Percentiles rank a stretch among this genome's conserved stretches.
These are phyloP conservation scores for Torymus tubicola DNA, from an alignment of 2,888 invertebrate species.

Conservation along the genomic window DNA sequence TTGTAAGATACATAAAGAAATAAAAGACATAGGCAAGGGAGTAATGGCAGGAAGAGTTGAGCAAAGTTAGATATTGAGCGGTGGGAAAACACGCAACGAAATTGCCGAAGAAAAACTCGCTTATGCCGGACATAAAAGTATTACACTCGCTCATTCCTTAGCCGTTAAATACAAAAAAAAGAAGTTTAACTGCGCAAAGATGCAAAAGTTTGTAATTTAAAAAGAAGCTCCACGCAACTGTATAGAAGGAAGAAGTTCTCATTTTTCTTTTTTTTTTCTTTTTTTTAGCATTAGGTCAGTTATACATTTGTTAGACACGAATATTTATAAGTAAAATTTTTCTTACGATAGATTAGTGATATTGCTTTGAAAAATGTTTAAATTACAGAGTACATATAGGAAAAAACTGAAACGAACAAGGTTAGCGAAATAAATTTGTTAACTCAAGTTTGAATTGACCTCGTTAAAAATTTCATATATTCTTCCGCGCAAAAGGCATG, in stretches of 20 bases:
- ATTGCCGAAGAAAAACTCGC: constrained; percentile 47
- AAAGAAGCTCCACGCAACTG: constrained; percentile 28
- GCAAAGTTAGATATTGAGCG: constrained; percentile 53
- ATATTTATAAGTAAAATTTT: no score
- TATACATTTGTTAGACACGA: no score
- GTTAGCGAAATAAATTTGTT: constrained; percentile 2
- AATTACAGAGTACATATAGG: no score
- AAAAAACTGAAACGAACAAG: no score
- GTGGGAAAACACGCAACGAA: constrained; percentile 47
- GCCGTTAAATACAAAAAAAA: constrained; percentile 20
- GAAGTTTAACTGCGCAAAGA: constrained; percentile 33
- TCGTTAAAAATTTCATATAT: constrained; percentile 18
- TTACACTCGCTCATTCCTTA: constrained; percentile 45
- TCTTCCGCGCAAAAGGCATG: neutral
- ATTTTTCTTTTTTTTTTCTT: no score
- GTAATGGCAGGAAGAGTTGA: constrained; percentile 30
- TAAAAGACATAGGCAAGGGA: constrained; percentile 27
- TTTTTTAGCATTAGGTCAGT: no score
- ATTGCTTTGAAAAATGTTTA: no score
- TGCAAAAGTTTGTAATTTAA: constrained; percentile 50
- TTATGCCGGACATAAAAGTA: constrained; percentile 46
- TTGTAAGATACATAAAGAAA: constrained; percentile 3
- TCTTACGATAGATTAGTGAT: no score
- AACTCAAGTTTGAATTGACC: constrained; percentile 1
- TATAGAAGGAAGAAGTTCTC: no score